phyloP scores from a whole-genome alignment of 1,140 invertebrate genomes.

The Brachionus sp. region DNA sequence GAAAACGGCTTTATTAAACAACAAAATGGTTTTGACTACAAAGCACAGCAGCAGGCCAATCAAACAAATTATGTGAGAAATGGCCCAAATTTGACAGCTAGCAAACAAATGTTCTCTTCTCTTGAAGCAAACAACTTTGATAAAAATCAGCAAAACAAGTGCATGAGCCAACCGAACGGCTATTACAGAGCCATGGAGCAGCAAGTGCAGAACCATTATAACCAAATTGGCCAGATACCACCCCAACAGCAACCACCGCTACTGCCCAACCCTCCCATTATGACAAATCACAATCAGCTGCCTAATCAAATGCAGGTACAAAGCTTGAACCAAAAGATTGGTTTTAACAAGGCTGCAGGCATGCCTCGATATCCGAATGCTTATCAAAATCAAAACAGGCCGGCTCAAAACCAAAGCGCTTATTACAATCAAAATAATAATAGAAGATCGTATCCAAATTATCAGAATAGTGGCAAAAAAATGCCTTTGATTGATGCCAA shows the following conservation, averaged over 20 bases:
- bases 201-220: neutral
- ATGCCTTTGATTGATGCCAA: neutral
- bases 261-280: neutral
- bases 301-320: neutral
- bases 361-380: neutral
- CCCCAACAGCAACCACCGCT: neutral
- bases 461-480: conserved; percentile 14
- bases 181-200: conserved; percentile 9
- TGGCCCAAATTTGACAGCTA: neutral
- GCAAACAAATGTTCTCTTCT: neutral
- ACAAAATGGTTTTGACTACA: neutral
- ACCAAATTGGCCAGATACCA: neutral
- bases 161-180: neutral
- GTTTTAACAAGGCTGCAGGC: neutral
- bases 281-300: neutral
- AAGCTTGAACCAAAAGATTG: neutral
- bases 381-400: neutral
- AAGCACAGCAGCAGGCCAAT: neutral
- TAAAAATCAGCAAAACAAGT: neutral
- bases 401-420: neutral
- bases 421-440: neutral
- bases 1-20: neutral
- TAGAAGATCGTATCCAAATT: neutral
- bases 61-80: neutral
- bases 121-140: neutral